Evolutionary conservation across 1,140 invertebrate genomes (phyloP).

Genomic region (Caenorhabditis inopinata): DNA sequence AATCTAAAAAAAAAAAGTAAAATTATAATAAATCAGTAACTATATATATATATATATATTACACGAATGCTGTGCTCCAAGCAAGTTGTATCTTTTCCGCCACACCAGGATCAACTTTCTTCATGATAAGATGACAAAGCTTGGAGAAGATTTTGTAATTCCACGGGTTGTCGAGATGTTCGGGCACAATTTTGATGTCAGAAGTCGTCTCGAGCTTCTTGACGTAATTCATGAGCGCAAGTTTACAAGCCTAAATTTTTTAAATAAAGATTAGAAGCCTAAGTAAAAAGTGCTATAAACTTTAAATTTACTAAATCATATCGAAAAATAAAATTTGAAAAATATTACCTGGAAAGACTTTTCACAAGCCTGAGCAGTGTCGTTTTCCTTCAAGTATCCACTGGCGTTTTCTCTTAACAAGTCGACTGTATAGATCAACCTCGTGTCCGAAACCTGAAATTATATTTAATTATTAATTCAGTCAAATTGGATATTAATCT

Average conservation of each 20-base stretch:
- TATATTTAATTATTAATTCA: too few relatives aligned
- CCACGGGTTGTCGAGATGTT: background rate
- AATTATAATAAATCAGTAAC: too few relatives aligned
- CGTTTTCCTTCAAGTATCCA: too few relatives aligned
- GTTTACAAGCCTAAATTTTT: background rate
- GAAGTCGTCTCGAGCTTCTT: background rate
- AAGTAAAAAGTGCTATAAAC: background rate
- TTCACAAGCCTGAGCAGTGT: too few relatives aligned
- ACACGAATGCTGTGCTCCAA: background rate
- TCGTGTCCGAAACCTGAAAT: too few relatives aligned
- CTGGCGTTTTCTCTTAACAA: too few relatives aligned
- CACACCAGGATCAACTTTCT: background rate
- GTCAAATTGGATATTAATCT: too few relatives aligned
- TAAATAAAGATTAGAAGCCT: background rate
- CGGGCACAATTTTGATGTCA: background rate
- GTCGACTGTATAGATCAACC: too few relatives aligned
- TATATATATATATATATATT: background rate
- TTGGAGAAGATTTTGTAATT: background rate
- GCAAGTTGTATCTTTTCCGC: background rate
- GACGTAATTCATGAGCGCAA: background rate
- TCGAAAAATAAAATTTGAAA: too few relatives aligned
- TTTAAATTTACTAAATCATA: too few relatives aligned
- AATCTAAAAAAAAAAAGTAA: background rate
- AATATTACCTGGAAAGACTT: too few relatives aligned
- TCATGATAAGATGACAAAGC: background rate